Conservation (phyloP, 1,140 invertebrate species). For the Lepidurus couesii region DNA sequence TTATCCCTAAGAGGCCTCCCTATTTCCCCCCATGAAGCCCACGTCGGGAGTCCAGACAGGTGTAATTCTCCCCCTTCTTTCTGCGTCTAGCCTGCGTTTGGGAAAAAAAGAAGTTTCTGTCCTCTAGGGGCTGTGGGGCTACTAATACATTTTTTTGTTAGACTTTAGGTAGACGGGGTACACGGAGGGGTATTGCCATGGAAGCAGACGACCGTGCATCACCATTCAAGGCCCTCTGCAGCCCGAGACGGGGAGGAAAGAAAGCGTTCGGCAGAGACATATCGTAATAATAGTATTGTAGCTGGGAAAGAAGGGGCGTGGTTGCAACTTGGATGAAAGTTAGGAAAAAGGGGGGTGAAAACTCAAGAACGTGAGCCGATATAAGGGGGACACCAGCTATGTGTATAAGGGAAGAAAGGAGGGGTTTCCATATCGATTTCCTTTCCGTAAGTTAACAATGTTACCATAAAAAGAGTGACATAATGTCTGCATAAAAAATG, state of each 20-base stretch:
- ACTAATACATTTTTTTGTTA: background rate
- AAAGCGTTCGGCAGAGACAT: constrained; percentile 8
- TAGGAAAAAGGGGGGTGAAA: background rate
- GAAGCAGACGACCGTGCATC: constrained; percentile 2
- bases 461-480: background rate
- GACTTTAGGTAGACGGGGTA: background rate
- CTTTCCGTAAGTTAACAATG: background rate
- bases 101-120: background rate
- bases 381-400: background rate
- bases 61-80: background rate
- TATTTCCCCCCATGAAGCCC: background rate
- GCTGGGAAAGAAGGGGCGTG: background rate
- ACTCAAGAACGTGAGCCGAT: background rate
- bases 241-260: background rate
- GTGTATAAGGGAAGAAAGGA: background rate
- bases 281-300: constrained; percentile 18
- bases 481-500: no score
- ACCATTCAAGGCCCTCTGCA: background rate
- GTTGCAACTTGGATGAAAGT: constrained; percentile 2
- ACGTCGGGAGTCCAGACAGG: constrained; percentile 4
- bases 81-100: constrained; percentile 12
- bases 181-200: constrained; percentile 8
- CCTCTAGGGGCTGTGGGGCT: constrained; percentile 1
- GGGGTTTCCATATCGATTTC: constrained; percentile 10
- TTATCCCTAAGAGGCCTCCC: background rate